Evolutionary conservation across 2,113 vertebrate species (phyloP), one percentile per base, ranked within the genome.

Genomic region (Alectura lathami): DNA sequence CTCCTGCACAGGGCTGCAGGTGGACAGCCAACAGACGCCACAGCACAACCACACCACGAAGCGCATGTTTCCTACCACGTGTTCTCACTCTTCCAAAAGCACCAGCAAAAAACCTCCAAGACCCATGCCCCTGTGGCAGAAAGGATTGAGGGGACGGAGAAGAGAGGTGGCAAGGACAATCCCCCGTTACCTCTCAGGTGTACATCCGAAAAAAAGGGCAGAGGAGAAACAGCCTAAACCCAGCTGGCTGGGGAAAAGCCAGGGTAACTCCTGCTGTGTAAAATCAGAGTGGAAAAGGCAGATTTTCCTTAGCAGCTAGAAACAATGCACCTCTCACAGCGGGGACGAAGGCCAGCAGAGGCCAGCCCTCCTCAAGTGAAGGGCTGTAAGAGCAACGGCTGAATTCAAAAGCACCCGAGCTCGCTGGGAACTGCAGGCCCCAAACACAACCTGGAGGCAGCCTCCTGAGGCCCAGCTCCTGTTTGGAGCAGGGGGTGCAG

Each of bases 31-130:
- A 0, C 38, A 60, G 45, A 40, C 4, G 53, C 63, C 23, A 3
- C 0, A 21, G 9, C 4, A 30, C 15, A 27, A 3, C 0, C 6
- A 8, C 0, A 7, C 2, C 70, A 48, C 0, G 11, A 48, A 40
- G 11, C 0, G n/a, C 6, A 22, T 2, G 1, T 9, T 20, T 63
- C 21, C 92, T 8, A 8, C 26, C 15, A 4, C 54, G 34, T 5
- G 15, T 3, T 32, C 36, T 60, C 1, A 13, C n/a, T 18, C 63
- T 17, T 24, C n/a, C n/a, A 36, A 36, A 51, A 59, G 50, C 3
- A 10, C 34, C 1, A 48, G 15, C 0, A 32, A 77, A 6, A 9
- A 15, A 43, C 0, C 0, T 0, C 3, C 0, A 50, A 69, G 21
- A 87, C 43, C 0, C 43, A 56, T 5, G 42, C 8, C 36, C 57